A percentile compares a stretch with the other conserved stretches of the same genome.
Conservation (phyloP, 2,888 invertebrate species). For the Thereva unica region DNA sequence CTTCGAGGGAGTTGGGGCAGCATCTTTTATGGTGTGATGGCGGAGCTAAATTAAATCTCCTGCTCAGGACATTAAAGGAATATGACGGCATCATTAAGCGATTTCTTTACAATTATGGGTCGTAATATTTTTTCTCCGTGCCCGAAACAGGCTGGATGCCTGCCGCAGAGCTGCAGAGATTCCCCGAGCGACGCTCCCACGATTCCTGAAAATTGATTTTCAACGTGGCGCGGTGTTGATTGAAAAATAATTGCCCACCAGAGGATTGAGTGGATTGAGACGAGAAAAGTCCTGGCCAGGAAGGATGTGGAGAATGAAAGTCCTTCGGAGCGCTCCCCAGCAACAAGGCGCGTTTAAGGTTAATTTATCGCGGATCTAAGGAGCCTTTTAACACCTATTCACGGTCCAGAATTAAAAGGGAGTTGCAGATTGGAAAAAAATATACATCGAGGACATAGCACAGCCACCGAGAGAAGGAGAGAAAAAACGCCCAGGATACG, state of each 20-base stretch:
- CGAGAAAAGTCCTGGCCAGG: background rate
- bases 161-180: background rate
- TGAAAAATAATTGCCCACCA: constrained; percentile 43
- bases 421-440: background rate
- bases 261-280: constrained; percentile 32
- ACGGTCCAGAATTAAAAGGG: constrained; percentile 14
- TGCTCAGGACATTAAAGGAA: constrained; percentile 38
- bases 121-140: constrained; percentile 6
- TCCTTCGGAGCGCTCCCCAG: background rate
- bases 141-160: background rate
- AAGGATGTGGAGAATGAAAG: background rate
- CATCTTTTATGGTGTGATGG: constrained; percentile 1
- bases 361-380: constrained; percentile 35
- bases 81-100: constrained; percentile 42
- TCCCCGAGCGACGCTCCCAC: constrained; percentile 5
- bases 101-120: constrained; percentile 42
- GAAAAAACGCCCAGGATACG: constrained; percentile 11
- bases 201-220: constrained; percentile 39
- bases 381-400: constrained; percentile 36
- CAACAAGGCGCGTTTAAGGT: constrained; percentile 31
- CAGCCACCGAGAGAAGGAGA: background rate
- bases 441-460: too few relatives aligned
- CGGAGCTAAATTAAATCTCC: constrained; percentile 35
- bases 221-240: constrained; percentile 38
- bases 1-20: background rate